Evolutionary conservation across 1,140 invertebrate species (phyloP).

Genomic region (Drosophila erecta): DNA sequence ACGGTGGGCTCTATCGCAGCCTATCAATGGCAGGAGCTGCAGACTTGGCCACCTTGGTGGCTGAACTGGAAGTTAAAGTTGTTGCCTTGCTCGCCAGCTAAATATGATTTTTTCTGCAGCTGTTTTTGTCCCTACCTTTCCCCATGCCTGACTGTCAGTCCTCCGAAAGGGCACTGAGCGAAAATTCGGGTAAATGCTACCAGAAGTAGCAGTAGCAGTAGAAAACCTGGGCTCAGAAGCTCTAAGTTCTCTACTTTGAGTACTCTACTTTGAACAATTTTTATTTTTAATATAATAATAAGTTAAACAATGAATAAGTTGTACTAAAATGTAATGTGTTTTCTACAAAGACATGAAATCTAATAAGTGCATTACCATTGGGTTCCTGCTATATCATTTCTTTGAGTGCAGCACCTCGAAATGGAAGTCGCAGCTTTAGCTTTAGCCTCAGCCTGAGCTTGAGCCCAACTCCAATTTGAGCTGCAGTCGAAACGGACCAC

Average conservation of each 20-base stretch:
- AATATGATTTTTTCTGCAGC: constrained; percentile 79
- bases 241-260: too few species aligned
- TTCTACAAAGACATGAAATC: too few species aligned
- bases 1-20: constrained; percentile 51
- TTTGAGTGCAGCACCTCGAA: constrained; percentile 23
- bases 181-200: background rate
- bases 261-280: too few species aligned
- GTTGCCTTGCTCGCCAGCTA: constrained; percentile 45
- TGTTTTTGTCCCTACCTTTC: constrained; percentile 62
- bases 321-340: too few species aligned
- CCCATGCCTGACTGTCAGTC: constrained; percentile 31
- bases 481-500: constrained; percentile 65
- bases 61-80: constrained; percentile 26
- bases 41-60: constrained; percentile 43
- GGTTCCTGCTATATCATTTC: background rate
- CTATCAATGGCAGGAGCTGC: constrained; percentile 56
- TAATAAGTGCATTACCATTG: too few species aligned
- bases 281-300: too few species aligned
- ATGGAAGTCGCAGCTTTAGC: constrained; percentile 14
- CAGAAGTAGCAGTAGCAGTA: too few species aligned
- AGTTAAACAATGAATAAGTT: too few species aligned
- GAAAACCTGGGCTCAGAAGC: too few species aligned
- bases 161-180: background rate
- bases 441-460: constrained; percentile 19
- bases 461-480: constrained; percentile 70